phyloP scores from a whole-genome alignment of 2,113 vertebrate genomes.

The Gobio gobio region DNA sequence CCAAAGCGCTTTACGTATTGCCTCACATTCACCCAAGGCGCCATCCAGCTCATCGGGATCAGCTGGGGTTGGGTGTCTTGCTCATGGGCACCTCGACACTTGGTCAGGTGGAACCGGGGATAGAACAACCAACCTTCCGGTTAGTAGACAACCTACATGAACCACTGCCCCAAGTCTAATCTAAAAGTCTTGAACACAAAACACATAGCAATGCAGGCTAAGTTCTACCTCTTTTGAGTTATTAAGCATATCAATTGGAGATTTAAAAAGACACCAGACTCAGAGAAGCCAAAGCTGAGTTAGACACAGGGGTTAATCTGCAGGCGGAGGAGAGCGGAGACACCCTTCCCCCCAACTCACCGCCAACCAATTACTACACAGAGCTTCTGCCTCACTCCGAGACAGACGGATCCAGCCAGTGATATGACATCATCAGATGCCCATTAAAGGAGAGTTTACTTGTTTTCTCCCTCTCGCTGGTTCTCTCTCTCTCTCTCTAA shows the following conservation, averaged over 20 bases:
- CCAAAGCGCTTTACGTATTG: too few relatives aligned
- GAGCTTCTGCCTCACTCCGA: constrained; percentile 72
- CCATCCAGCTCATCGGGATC: too few relatives aligned
- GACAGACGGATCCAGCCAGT: constrained; percentile 74
- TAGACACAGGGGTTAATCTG: constrained; percentile 71
- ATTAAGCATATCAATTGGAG: neutral
- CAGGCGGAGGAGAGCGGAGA: constrained; percentile 56
- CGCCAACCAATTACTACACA: constrained; percentile 70
- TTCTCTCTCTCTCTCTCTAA: constrained; percentile 51
- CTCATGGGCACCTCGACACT: too few relatives aligned
- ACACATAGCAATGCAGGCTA: neutral
- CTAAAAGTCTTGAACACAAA: neutral
- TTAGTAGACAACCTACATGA: too few relatives aligned
- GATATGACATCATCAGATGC: constrained; percentile 78
- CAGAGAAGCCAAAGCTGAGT: constrained; percentile 63
- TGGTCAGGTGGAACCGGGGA: too few relatives aligned
- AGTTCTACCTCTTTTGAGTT: neutral
- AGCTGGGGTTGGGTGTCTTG: too few relatives aligned
- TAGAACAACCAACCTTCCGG: too few relatives aligned
- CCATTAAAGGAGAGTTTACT: constrained; percentile 77
- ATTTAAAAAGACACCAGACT: constrained; percentile 39
- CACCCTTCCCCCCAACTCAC: constrained; percentile 59
- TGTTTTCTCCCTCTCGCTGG: constrained; percentile 45
- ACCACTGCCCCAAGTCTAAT: neutral
- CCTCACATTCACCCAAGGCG: too few relatives aligned